Evolutionary conservation across 2,888 invertebrate species (phyloP), one percentile per base, ranked within the genome.

Genomic region (Neocrepidodera transversa): DNA sequence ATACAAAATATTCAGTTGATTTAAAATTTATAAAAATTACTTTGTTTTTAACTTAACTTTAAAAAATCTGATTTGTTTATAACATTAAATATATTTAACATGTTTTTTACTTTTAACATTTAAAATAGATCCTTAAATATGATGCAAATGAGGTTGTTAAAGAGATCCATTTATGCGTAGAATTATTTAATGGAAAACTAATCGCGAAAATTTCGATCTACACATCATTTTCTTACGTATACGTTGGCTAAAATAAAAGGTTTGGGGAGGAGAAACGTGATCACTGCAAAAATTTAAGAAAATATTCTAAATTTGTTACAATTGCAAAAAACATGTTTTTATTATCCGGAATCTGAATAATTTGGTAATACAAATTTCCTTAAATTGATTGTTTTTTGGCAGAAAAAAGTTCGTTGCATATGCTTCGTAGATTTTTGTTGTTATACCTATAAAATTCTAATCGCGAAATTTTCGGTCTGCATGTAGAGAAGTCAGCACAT

Each of bases 181-280:
- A 23, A 5, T 23, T 28, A 28, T 10, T 8, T 7, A 2, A 2
- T 32, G 32, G 32, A 32, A 13, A 13, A 6, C 45, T 45, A 45
- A 45, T 45, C 45, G 45, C 28, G 45, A 28, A 7, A 6, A n/a
- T 13, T 14, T 45, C 45, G 45, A 17, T 45, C 45, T 45, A 28
- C 43, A 23, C 26, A 13, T 43, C 8, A 11, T 23, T 43, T 43
- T 43, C 26, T 45, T 45, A 14, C 45, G 45, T 28, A 45, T 28
- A 14, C 14, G 14, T 5, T 10, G 7, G 14, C 6, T 14, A 7
- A 14, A 45, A 20, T 14, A 7, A 28, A 16, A 16, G 16, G 28
- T 28, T 28, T 10, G 5, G n/a, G 14, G 13, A 8, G 16, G 28
- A 3, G n/a, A 11, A 16, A 7, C 45, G 8, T 1, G 8, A 20